Percentiles rank a stretch among this genome's conserved stretches.
Evolutionary conservation across 2,797 vertebrate species (phyloP).

Genomic region (Lithobates sylvaticus): DNA sequence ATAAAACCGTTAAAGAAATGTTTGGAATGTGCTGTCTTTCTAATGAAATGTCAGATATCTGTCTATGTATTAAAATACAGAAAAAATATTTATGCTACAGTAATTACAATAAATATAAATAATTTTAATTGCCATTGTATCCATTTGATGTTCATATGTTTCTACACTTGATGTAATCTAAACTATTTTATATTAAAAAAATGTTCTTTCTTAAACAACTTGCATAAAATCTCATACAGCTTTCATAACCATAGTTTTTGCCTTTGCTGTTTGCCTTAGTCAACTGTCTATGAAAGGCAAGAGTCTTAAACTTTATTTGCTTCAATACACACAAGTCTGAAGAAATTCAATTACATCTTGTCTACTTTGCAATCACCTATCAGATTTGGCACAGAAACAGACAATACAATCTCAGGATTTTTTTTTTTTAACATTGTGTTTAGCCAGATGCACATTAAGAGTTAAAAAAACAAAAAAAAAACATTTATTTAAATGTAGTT

Average conservation of each 20-base stretch:
- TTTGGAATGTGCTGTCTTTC: too few species aligned
- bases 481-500: too few species aligned
- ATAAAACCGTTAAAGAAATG: too few species aligned
- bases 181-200: background rate
- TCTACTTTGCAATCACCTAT: slow-evolving; percentile 58
- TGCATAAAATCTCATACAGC: slow-evolving; percentile 10
- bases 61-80: too few species aligned
- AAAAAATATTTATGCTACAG: too few species aligned
- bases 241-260: slow-evolving; percentile 10
- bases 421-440: slow-evolving; percentile 27
- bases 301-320: slow-evolving; percentile 43
- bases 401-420: slow-evolving; percentile 36
- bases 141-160: background rate
- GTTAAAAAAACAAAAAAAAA: background rate
- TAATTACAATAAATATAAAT: background rate
- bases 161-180: background rate
- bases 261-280: slow-evolving; percentile 40
- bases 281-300: slow-evolving; percentile 43
- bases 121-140: too few species aligned
- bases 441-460: background rate
- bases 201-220: slow-evolving; percentile 18
- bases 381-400: slow-evolving; percentile 51
- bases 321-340: slow-evolving; percentile 55
- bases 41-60: too few species aligned
- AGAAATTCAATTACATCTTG: slow-evolving; percentile 63